Base-by-base conservation (phyloP, 2,113 vertebrate genomes). In the Apteryx owenii region DNA sequence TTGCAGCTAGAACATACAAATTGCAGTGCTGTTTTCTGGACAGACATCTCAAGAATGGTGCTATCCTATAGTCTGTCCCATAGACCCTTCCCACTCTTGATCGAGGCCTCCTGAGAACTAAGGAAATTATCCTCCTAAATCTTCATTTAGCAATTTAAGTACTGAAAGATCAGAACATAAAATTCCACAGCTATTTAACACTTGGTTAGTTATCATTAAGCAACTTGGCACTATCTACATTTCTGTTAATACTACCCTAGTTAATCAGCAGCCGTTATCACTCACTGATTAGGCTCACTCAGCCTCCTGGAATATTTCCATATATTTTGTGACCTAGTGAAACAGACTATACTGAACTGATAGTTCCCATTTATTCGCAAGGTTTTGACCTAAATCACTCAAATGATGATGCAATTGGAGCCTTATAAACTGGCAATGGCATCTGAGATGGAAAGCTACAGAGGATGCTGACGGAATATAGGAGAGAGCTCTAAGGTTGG, bases 151-250 rank as follows among this genome's bases (percentile, higher is more conserved):
- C 64, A 89, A 75, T 83, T 93, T 53, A 85, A 46, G 54, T 54
- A 73, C 81, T 54, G 72, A 93, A 90, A 80, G 81, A 96, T 85
- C 33, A 89, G 87, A 94, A 88, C 68, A 71, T 92, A 68, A 64
- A 92, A 91, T 90, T 94, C 81, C 64, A 84, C 76, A 84, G 51
- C 86, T 96, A 93, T 93, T 96, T 96, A 95, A 96, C 93, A 95
- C 89, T 92, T 91, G 89, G 90, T 95, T 96, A 95, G 71, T 71
- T 0, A 2, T 89, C 84, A 95, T 95, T 96, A 96, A 91, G 91
- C 81, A 83, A 75, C 75, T 72, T 86, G 93, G 84, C 78, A 53
- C 84, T 72, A 75, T 75, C 75, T 69, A 58, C 48, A 64, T 76
- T 95, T 81, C 78, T 83, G 81, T 85, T 95, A 95, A 89, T 90